A percentile compares a stretch with the other conserved stretches of the same genome.
These are phyloP conservation scores for Chelonia mydas DNA, from an alignment of 2,797 vertebrate species.

Conservation along the genomic window DNA sequence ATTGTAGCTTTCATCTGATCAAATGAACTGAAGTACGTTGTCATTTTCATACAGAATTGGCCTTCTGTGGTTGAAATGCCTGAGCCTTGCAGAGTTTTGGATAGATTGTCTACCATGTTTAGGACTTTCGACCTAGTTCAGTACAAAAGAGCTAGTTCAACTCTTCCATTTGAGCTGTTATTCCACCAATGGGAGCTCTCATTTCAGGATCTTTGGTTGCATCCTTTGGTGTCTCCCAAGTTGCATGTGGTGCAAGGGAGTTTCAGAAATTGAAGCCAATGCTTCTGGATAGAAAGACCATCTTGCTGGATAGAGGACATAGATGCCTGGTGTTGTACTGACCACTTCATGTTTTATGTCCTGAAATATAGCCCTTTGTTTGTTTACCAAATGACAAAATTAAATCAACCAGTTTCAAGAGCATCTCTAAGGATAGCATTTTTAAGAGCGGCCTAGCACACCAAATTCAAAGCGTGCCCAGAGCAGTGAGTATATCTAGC, in stretches of 20 bases:
- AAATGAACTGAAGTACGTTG: background rate
- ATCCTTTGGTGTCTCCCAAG: background rate
- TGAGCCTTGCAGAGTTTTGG: background rate
- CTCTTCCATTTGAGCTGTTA: slow-evolving; percentile 30
- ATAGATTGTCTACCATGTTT: slow-evolving; percentile 28
- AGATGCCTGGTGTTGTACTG: background rate
- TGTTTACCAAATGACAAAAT: background rate
- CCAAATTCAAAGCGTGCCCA: background rate
- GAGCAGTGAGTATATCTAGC: background rate
- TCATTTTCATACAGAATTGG: background rate
- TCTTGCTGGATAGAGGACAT: background rate
- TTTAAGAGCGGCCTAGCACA: too few species aligned
- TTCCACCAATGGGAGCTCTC: background rate
- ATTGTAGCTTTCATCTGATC: background rate
- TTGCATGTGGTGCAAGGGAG: background rate
- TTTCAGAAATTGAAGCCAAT: background rate
- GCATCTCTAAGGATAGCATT: too few species aligned
- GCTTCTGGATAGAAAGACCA: background rate
- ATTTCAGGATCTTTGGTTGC: slow-evolving; percentile 12
- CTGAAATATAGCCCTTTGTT: background rate
- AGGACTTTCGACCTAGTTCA: background rate
- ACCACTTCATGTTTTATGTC: background rate
- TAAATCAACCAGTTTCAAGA: background rate
- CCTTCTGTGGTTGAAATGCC: background rate
- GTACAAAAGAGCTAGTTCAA: slow-evolving; percentile 13